Evolutionary conservation across 1,140 invertebrate species (phyloP).

Genomic region (Orussus abietinus): DNA sequence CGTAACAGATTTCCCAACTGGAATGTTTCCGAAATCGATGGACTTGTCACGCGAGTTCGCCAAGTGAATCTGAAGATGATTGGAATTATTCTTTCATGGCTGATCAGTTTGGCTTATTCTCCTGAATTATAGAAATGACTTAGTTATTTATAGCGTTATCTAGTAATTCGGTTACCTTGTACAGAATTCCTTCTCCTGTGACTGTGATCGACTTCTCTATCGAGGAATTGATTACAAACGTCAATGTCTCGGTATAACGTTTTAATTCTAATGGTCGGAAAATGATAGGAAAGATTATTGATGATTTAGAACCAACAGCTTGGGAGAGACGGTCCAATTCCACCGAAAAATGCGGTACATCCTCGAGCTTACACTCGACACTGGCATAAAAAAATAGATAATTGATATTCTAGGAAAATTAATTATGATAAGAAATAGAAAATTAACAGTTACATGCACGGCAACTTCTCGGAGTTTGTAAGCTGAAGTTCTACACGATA

Average conservation of each 20-base stretch:
- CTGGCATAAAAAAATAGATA: conserved; percentile 25
- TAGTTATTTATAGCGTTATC: not conserved
- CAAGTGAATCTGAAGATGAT: conserved; percentile 31
- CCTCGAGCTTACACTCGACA: conserved; percentile 35
- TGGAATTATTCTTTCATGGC: not conserved
- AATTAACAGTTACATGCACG: conserved; percentile 31
- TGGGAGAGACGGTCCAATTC: conserved; percentile 21
- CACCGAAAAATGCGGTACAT: conserved; percentile 33
- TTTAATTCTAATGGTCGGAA: conserved; percentile 39
- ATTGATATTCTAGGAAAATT: not conserved
- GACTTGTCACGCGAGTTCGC: conserved; percentile 40
- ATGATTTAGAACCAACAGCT: conserved; percentile 25
- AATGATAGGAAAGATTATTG: conserved; percentile 31
- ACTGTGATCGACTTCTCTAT: conserved; percentile 33
- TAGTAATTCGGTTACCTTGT: conserved; percentile 23
- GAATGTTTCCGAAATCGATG: conserved; percentile 40
- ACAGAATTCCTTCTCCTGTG: conserved; percentile 41
- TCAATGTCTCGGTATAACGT: conserved; percentile 32
- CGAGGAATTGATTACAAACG: conserved; percentile 34
- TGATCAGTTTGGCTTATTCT: not conserved
- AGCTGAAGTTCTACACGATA: conserved; percentile 35
- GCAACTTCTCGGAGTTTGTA: conserved; percentile 36
- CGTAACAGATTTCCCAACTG: conserved; percentile 25
- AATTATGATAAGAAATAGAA: not conserved
- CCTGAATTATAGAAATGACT: not conserved